Evolutionary conservation across 1,140 invertebrate genomes (phyloP), one percentile per base, ranked within the genome.

Genomic region (Sminthurinus signatus): DNA sequence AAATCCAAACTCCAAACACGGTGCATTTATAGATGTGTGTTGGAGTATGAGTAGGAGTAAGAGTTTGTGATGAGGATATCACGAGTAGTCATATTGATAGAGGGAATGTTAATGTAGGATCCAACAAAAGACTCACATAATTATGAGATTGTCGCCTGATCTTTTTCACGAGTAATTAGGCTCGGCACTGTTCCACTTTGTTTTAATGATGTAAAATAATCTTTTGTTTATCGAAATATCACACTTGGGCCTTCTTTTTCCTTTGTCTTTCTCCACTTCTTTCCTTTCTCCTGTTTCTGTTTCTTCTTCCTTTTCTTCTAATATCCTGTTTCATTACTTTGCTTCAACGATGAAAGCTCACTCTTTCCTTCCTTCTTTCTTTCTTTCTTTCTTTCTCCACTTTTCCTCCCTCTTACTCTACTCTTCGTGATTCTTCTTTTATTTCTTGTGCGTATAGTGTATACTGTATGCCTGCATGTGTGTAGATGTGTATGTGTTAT

Each of bases 161-260:
- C 58, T 69, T 69, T 69, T 69, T 69, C 67, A 69, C 67, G 67
- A 69, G 67, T 69, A 69, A 69, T 69, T 69, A 69, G 67, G 66
- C 66, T 42, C 66, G 29, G 51, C 56, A 58, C 57, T 63, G 65
- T 46, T 60, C 52, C 57, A 59, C 61, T 67, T 67, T 62, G 61
- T 67, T 60, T 67, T 67, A 67, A 67, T 60, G 61, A 67, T 60
- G 61, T 62, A 67, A 63, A 67, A 62, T 67, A 67, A 67, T 67
- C 65, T 64, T 64, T 68, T 68, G 62, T 68, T 68, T 68, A 64
- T 68, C 66, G 62, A 64, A 68, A 68, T 68, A 64, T 64, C 66
- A 61, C 59, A 62, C 65, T 67, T 57, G 44, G 44, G 44, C 29
- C 54, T 50, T 62, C 43, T 27, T 54, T 62, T 60, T 19, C n/a